phyloP scores from a whole-genome alignment of 2,113 vertebrate species.

The Thunnus maccoyii region DNA sequence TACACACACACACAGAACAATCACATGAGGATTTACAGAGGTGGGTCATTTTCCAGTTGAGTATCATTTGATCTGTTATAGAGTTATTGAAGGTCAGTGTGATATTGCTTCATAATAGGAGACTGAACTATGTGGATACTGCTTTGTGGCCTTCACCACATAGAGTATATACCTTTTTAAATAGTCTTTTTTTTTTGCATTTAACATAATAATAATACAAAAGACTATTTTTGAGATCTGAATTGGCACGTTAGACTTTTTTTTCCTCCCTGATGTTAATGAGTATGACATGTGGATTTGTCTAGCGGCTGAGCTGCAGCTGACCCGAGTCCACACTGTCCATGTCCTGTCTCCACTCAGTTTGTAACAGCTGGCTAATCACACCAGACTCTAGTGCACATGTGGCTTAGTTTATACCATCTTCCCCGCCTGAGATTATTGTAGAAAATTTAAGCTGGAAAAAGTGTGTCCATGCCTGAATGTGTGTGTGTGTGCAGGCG shows the following conservation, averaged over 20 bases:
- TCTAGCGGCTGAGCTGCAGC: conserved; percentile 8
- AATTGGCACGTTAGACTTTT: background rate
- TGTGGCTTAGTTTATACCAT: conserved; percentile 34
- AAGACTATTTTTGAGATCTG: background rate
- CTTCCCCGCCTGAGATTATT: background rate
- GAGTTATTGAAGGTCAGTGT: conserved; percentile 11
- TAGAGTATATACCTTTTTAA: too few species aligned
- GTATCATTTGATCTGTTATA: background rate
- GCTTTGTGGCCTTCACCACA: background rate
- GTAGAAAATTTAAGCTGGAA: conserved; percentile 4
- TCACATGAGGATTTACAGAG: conserved; percentile 17
- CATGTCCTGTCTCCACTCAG: conserved; percentile 17
- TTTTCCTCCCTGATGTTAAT: background rate
- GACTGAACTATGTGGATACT: background rate
- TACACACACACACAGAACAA: background rate
- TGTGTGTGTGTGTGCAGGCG: background rate
- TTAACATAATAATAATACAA: background rate
- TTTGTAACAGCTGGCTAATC: conserved; percentile 26
- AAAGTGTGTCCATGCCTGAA: background rate
- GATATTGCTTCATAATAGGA: conserved; percentile 2
- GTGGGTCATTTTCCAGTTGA: background rate
- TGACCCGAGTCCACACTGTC: conserved; percentile 12
- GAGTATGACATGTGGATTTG: conserved; percentile 6
- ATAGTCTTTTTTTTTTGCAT: background rate
- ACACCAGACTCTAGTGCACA: conserved; percentile 14